phyloP scores from a whole-genome alignment of 2,797 vertebrate species.

The Falco biarmicus region DNA sequence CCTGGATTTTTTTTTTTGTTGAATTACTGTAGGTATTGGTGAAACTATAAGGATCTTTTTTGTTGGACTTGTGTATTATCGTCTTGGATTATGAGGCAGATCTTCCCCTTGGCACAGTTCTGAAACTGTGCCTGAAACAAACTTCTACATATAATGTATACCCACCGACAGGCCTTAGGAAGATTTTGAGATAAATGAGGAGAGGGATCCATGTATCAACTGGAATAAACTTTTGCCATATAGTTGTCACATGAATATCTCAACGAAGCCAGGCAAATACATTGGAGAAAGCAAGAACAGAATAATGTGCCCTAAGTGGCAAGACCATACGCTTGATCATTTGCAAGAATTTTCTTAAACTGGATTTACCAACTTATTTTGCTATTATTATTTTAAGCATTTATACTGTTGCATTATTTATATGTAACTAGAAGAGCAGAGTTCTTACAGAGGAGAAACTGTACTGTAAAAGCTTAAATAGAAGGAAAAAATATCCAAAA shows the following conservation, averaged over 20 bases:
- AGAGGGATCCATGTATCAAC: background rate
- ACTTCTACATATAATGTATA: background rate
- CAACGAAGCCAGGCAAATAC: background rate
- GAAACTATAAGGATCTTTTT: background rate
- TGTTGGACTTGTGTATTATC: background rate
- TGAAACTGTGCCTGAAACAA: background rate
- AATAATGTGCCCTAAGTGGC: background rate
- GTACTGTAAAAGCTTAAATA: background rate
- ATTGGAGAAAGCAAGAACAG: background rate
- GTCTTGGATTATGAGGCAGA: background rate
- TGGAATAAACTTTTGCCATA: background rate
- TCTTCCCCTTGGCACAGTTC: background rate
- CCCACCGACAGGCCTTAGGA: background rate
- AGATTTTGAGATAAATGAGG: background rate
- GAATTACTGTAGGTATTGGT: no score
- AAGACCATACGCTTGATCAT: background rate
- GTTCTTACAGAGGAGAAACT: background rate
- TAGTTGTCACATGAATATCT: background rate
- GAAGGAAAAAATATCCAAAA: background rate
- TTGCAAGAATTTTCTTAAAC: background rate
- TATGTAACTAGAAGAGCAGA: background rate
- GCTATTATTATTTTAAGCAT: background rate
- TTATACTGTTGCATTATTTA: background rate
- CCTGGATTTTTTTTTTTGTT: background rate
- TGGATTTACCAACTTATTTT: background rate